Conservation (phyloP, 2,113 vertebrate species). For the Serinus canaria region DNA sequence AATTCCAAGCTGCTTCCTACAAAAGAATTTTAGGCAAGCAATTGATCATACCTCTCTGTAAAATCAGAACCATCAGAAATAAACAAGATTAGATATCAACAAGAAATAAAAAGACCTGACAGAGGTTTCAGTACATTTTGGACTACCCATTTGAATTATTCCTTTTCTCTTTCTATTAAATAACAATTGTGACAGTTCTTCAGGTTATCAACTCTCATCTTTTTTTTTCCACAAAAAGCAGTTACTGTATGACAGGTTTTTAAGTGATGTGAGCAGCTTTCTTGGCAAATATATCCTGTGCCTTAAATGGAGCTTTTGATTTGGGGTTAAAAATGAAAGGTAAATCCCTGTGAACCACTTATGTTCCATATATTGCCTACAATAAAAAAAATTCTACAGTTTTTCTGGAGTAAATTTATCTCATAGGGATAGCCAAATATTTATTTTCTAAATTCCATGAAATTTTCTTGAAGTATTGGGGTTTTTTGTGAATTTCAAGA, state of each 20-base stretch:
- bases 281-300: not conserved
- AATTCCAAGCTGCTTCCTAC: not conserved
- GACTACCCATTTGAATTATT: not conserved
- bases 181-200: not conserved
- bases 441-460: not conserved
- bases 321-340: not conserved
- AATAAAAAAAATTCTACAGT: not conserved
- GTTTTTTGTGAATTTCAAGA: not conserved
- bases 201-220: not conserved
- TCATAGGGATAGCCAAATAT: not conserved
- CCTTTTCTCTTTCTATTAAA: rapidly evolving
- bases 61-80: not conserved
- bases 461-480: not conserved
- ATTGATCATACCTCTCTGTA: not conserved
- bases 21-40: not conserved
- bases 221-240: not conserved
- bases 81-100: not conserved
- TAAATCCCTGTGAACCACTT: not conserved
- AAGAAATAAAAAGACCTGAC: not conserved
- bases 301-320: not conserved
- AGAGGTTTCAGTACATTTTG: not conserved
- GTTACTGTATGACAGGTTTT: not conserved
- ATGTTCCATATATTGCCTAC: not conserved
- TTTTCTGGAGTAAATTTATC: not conserved
- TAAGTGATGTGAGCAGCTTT: not conserved